Conservation (phyloP, 2,113 vertebrate genomes). For the Piaya cayana region DNA sequence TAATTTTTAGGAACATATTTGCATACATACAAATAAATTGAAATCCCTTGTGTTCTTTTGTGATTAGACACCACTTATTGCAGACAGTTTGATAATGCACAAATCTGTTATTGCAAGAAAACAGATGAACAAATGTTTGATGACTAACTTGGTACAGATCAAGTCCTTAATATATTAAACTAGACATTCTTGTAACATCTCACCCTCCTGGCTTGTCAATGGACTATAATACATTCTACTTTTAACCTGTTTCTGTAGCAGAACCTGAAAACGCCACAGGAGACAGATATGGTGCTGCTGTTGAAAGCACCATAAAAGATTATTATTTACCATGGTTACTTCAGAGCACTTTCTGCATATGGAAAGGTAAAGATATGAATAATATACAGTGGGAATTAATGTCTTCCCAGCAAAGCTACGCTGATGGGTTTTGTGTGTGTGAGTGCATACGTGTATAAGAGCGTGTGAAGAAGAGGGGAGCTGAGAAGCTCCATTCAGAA, state of each 20-base stretch:
- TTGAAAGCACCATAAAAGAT: background rate
- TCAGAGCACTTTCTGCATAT: background rate
- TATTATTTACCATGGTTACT: background rate
- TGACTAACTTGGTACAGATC: background rate
- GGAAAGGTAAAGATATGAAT: background rate
- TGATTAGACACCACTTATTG: background rate
- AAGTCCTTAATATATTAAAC: background rate
- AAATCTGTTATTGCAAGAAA: background rate
- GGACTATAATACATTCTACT: background rate
- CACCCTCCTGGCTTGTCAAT: background rate
- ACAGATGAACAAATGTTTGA: background rate
- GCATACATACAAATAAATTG: background rate
- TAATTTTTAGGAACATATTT: background rate
- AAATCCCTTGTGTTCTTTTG: background rate
- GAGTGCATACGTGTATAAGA: accelerated
- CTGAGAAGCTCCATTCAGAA: background rate
- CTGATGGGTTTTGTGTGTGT: background rate
- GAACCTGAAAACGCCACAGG: background rate
- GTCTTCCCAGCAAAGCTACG: background rate
- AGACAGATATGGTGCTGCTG: background rate
- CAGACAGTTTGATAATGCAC: background rate
- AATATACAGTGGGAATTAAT: background rate
- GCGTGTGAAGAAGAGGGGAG: background rate
- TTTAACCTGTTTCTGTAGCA: background rate
- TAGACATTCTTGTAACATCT: background rate